These are phyloP conservation scores for Drosophila bocki DNA, from an alignment of 1,140 invertebrate genomes.

Conservation along the genomic window DNA sequence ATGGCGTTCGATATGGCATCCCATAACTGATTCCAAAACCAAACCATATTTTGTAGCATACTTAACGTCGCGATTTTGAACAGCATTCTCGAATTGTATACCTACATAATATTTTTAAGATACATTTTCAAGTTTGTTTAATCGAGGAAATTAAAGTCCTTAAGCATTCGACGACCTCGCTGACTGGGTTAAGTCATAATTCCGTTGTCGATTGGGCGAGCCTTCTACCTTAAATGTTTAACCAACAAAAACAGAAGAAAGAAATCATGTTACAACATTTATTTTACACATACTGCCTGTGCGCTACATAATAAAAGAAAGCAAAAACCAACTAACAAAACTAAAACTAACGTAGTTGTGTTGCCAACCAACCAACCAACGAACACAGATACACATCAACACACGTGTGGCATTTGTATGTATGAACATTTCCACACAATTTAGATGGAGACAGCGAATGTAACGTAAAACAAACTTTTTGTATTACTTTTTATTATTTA, in stretches of 20 bases:
- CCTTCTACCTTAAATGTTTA: constrained; percentile 13
- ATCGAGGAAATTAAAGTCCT: neutral
- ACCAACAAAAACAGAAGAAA: constrained; percentile 9
- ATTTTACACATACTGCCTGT: constrained; percentile 20
- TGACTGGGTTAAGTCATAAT: constrained; percentile 6
- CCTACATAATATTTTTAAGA: neutral
- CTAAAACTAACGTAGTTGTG: constrained; percentile 44
- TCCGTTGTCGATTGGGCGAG: neutral
- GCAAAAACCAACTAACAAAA: constrained; percentile 14
- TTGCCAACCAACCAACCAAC: constrained; percentile 58
- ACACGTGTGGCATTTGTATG: neutral
- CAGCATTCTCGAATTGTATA: neutral
- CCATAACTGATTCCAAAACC: neutral
- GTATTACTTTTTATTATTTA: constrained; percentile 62
- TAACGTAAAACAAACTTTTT: constrained; percentile 59
- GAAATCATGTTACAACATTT: constrained; percentile 40
- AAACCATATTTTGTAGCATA: neutral
- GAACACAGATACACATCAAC: constrained; percentile 17
- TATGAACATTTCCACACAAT: constrained; percentile 32
- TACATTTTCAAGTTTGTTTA: neutral
- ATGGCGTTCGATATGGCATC: too few species aligned
- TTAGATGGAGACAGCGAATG: constrained; percentile 29
- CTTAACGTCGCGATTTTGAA: neutral
- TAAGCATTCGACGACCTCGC: neutral
- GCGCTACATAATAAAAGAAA: constrained; percentile 36